Conservation (phyloP, 2,888 invertebrate genomes). For the Eutolmus rufibarbis region DNA sequence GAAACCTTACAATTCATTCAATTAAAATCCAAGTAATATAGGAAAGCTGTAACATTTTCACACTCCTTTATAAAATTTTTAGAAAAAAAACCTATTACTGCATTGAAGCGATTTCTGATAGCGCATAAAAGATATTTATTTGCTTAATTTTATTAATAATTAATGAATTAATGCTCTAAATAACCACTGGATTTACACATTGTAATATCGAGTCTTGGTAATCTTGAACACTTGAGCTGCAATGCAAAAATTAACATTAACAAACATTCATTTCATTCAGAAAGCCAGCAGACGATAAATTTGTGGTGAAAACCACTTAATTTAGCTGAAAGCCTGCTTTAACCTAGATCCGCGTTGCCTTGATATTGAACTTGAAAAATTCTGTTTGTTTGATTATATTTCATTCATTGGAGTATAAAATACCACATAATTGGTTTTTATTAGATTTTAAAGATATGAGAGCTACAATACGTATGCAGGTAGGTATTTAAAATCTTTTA, state of each 20-base stretch:
- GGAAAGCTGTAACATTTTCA: not conserved
- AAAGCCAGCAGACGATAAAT: not conserved
- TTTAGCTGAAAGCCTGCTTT: not conserved
- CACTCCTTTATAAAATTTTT: not conserved
- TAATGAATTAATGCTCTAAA: conserved; percentile 17
- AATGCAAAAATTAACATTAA: not conserved
- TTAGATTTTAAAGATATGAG: not conserved
- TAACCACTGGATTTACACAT: not conserved
- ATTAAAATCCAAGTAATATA: not conserved
- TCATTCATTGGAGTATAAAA: not conserved
- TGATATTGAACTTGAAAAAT: conserved; percentile 28
- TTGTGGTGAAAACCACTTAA: not conserved
- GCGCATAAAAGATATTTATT: not conserved
- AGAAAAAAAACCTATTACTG: not conserved
- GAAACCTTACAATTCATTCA: not conserved
- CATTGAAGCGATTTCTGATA: not conserved
- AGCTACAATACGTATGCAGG: not conserved
- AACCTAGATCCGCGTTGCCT: not conserved
- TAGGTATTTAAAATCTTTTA: not conserved
- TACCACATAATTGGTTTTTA: not conserved
- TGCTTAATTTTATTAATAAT: conserved; percentile 20
- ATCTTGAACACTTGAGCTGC: not conserved
- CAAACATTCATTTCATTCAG: not conserved
- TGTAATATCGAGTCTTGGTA: not conserved
- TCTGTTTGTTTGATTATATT: not conserved